phyloP scores from a whole-genome alignment of 2,113 vertebrate species.

The Neopipo cinnamomea region DNA sequence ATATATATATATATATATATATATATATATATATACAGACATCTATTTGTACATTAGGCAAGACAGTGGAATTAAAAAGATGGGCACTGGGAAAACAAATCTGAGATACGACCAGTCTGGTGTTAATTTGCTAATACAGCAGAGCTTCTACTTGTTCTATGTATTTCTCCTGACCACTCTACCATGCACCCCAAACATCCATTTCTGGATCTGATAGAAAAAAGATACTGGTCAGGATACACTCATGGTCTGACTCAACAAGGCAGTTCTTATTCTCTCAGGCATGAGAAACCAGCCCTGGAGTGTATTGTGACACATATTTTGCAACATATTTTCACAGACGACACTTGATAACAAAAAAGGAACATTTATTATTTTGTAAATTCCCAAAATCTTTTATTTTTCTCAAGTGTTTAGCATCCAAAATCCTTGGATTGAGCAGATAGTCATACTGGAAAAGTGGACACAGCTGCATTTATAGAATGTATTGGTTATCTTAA shows the following conservation, averaged over 20 bases:
- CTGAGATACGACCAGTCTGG: neutral
- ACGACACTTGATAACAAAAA: neutral
- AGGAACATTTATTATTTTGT: neutral
- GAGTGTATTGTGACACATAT: neutral
- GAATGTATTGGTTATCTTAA: neutral
- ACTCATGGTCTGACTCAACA: neutral
- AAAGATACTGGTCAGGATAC: neutral
- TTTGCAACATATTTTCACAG: neutral
- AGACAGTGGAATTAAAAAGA: neutral
- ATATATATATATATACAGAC: no score
- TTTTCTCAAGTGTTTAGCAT: neutral
- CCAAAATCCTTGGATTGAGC: neutral
- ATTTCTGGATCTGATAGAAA: neutral
- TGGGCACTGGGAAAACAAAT: neutral
- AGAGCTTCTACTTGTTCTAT: neutral
- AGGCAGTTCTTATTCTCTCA: neutral
- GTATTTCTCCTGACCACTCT: neutral
- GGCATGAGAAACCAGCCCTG: neutral
- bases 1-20: no score
- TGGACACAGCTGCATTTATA: neutral
- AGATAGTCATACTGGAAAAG: neutral
- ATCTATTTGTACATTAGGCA: neutral
- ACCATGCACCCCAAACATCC: neutral
- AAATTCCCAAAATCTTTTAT: neutral
- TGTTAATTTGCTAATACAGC: neutral